These are phyloP conservation scores for Manis crassicaudata DNA, from an alignment of 2,797 vertebrate species.

Conservation along the genomic window DNA sequence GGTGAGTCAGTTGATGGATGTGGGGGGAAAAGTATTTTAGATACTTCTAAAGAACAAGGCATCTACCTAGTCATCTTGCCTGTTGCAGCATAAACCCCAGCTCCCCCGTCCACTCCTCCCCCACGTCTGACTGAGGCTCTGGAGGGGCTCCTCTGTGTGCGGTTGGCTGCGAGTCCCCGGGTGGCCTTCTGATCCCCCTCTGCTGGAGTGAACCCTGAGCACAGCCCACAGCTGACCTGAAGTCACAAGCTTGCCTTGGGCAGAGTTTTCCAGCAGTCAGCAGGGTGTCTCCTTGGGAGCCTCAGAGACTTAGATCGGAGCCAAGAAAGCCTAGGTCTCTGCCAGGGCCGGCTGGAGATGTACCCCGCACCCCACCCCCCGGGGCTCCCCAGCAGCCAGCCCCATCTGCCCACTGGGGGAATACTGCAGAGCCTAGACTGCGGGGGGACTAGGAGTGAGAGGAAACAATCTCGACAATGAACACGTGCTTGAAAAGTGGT, in stretches of 20 bases:
- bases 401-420: not conserved
- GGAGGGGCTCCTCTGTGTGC: not conserved
- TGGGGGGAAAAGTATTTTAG: not conserved
- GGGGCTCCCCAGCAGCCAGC: not conserved
- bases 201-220: not conserved
- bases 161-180: not conserved
- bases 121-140: not conserved
- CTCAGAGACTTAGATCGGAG: conserved; percentile 34
- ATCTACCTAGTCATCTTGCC: not conserved
- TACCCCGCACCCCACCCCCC: no score
- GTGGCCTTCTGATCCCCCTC: not conserved
- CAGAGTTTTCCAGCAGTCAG: conserved; percentile 1
- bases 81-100: not conserved
- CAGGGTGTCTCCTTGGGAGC: not conserved
- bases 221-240: not conserved
- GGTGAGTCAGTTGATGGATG: not conserved
- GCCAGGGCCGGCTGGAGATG: not conserved
- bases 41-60: not conserved
- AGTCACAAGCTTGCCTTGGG: not conserved
- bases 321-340: not conserved
- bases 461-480: not conserved
- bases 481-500: not conserved
- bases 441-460: not conserved
- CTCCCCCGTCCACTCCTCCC: not conserved
- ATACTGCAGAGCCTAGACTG: not conserved